Base-by-base conservation (phyloP, 2,888 invertebrate genomes). In the Acleris sparsana region DNA sequence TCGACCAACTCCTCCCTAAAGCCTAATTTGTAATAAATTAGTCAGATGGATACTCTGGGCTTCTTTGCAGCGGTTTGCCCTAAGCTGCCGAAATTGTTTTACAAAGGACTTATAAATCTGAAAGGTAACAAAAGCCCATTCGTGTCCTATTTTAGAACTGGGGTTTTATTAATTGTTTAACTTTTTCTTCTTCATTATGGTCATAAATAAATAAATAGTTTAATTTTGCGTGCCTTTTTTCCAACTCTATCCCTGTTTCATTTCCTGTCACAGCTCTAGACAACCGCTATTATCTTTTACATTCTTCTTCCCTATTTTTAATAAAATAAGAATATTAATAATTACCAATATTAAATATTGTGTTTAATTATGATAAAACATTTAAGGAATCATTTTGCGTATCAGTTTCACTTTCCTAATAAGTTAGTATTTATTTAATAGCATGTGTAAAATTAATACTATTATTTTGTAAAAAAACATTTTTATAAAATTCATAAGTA, bases 161-260 rank as follows among this genome's bases (percentile, higher is more conserved):
- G 33, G 9, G 1, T 13, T 33, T 33, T 33, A 0, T 9, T 39
- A 13, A 39, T 39, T 9, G 11, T 39, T 39, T 4, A 13, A 39
- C 13, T 39, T 39, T 22, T 33, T 11, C 2, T 11, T 9, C 33
- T 33, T 39, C 11, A 39, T 11, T 11, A 33, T 1, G 1, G 39
- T 13, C 1, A 13, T 39, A n/a, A n/a, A n/a, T n/a, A n/a, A n/a
- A n/a, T n/a, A 33, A 33, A 33, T 33, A 2, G 33, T 20, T 20
- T 49, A 20, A 16, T 49, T 17, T n/a, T 7, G 22, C 59, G n/a
- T 22, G 33, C 51, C 13, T 55, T 9, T 20, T 58, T 44, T 29
- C 48, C 18, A 44, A 33, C 18, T 9, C 44, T 13, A 52, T 61
- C 65, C 65, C 65, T 65, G 65, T 61, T 65, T 56, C 52, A 51